Evolutionary conservation across 2,113 vertebrate genomes (phyloP), one percentile per base, ranked within the genome.

Genomic region (Pedetes capensis): DNA sequence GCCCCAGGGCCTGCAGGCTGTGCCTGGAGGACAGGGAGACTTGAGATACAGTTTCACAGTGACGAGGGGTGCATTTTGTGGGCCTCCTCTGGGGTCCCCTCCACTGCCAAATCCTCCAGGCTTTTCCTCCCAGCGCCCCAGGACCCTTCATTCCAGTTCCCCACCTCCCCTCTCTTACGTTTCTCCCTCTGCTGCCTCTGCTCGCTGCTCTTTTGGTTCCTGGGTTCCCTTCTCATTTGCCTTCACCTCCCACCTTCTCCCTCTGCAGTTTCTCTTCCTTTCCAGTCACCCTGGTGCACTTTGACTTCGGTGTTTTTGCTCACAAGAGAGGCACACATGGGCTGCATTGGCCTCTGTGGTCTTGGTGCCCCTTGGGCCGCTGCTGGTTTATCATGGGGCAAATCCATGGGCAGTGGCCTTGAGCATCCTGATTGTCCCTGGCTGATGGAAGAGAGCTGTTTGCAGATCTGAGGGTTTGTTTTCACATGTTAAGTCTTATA

Each of bases 401-500:
- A 27, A 47, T 3, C 74, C 68, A 29, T 6, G 59, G 39, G 64
- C 59, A 22, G 0, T 37, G 49, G 55, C 37, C 53, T 44, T 2
- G 3, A 22, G 29, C 5, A 17, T 49, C 49, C 47, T 39, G 72
- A 32, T 47, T 69, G 75, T 86, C 55, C 13, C 18, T 55, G 84
- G 44, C 11, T 47, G 51, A 53, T 1, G 44, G 14, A 44, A 17
- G 14, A 49, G 32, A 12, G 3, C 80, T 90, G 51, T 29, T 81
- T 75, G 66, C 7, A 16, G 20, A 20, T 55, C 44, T 72, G 89
- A 61, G 17, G n/a, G n/a, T n/a, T 10, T 76, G 83, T 42, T 34
- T 53, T 86, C 25, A 72, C 87, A n/a, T 25, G 42, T 57, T 37
- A 63, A 85, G 11, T 64, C 76, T 94, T 95, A 66, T 55, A 72